These are phyloP conservation scores for Pristionchus maxplancki DNA, from an alignment of 2,888 invertebrate genomes.

Conservation along the genomic window DNA sequence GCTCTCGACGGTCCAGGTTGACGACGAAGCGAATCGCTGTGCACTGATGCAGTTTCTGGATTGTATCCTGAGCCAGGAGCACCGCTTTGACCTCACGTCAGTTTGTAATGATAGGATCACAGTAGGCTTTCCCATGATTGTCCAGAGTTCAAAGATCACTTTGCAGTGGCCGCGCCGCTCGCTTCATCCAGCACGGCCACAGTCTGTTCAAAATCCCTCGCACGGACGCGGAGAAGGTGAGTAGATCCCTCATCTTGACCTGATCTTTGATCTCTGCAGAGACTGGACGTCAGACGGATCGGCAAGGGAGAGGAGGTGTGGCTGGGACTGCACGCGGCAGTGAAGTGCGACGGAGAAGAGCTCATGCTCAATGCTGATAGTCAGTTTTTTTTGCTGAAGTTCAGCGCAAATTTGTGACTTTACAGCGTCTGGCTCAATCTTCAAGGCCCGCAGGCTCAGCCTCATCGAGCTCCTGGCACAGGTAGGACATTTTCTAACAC, in stretches of 20 bases:
- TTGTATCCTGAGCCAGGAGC: neutral
- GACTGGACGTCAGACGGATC: neutral
- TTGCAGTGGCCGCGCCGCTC: neutral
- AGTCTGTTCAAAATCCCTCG: neutral
- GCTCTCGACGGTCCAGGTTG: neutral
- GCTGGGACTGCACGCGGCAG: conserved; percentile 16
- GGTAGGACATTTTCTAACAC: neutral
- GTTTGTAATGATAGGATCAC: too few species aligned
- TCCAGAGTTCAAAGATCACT: too few species aligned
- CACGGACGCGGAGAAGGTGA: neutral
- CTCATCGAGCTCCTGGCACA: conserved; percentile 11
- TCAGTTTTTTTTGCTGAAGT: neutral
- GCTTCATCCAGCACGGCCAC: conserved; percentile 22
- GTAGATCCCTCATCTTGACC: neutral
- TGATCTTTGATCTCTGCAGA: neutral
- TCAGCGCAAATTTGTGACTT: too few species aligned
- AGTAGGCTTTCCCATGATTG: too few species aligned
- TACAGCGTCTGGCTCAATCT: neutral
- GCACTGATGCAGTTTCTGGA: conserved; percentile 35
- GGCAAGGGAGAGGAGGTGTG: conserved; percentile 35
- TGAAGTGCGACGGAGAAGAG: conserved; percentile 1
- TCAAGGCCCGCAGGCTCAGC: neutral
- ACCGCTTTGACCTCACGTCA: conserved; percentile 23
- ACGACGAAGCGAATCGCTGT: neutral
- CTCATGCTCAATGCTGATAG: conserved; percentile 27